Evolutionary conservation across 1,140 invertebrate genomes (phyloP), one percentile per base, ranked within the genome.

Genomic region (Glossosoma conforme): DNA sequence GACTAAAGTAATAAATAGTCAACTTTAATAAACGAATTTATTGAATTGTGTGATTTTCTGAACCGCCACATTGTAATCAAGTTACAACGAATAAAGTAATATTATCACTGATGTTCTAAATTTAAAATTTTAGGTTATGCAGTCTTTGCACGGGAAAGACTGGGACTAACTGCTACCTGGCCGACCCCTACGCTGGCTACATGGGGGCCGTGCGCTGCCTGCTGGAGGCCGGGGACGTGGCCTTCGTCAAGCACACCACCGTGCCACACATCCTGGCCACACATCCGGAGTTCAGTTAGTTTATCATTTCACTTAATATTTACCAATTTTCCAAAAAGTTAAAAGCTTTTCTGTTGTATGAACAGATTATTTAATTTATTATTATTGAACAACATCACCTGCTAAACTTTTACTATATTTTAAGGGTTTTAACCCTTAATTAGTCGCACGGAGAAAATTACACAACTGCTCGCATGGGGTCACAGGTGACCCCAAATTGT

Each of bases 211-310:
- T 97, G 50, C 78, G 81, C 51, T 98, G 93, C 69, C 74, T 97
- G 0, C 68, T 92, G 2, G 89, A 93, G 60, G 73, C 76, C 6
- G 93, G 92, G 21, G 91, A 98, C 38, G 82, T 98, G 37, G 93
- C 94, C 1, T 98, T 98, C 70, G 73, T 97, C 1, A 83, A 89
- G 45, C 92, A 98, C 62, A 87, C 86, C 0, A 93, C 92, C 3
- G 83, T 91, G 3, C 56, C 74, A 13, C 83, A 90, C 70, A 82
- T 90, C 70, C 78, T 84, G 3, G 62, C 71, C 9, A 74, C 66
- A 1, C 71, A 65, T 43, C 67, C 66, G 52, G 77, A 84, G 59
- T 80, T 79, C 42, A 68, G 82, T 83, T 62, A 64, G 76, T 66
- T 38, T 21, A 15, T 32, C 17, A 14, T 32, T 28, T n/a, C n/a